Conservation (phyloP, 1,140 invertebrate genomes). For the Zaprionus gabonicus region DNA sequence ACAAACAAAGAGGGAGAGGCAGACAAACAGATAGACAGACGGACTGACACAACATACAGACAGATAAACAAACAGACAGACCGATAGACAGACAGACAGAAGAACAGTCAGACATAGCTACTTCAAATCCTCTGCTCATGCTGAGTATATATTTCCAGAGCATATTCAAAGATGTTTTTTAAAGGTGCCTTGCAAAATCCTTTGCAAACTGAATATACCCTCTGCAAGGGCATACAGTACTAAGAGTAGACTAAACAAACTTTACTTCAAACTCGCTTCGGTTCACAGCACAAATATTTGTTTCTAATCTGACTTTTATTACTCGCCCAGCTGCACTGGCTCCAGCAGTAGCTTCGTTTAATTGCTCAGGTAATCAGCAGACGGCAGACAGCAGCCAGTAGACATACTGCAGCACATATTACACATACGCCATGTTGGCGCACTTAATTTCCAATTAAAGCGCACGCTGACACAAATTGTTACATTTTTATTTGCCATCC, state of each 20-base stretch:
- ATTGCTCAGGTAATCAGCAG: slow-evolving; percentile 52
- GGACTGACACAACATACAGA: too few species aligned
- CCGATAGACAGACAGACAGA: too few species aligned
- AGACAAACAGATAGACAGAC: too few species aligned
- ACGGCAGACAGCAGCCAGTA: background rate
- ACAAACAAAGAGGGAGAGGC: too few species aligned
- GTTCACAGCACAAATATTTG: slow-evolving; percentile 10
- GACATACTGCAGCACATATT: slow-evolving; percentile 11
- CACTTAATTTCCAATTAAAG: slow-evolving; percentile 64
- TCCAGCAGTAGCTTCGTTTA: slow-evolving; percentile 26
- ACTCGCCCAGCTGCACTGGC: background rate
- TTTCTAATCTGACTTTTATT: slow-evolving; percentile 32
- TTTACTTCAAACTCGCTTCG: background rate
- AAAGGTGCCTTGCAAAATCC: too few species aligned
- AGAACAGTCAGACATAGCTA: too few species aligned
- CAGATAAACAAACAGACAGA: too few species aligned
- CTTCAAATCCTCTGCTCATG: too few species aligned
- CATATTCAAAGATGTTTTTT: too few species aligned
- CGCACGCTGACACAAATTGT: slow-evolving; percentile 36
- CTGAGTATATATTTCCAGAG: too few species aligned
- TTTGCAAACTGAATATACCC: too few species aligned
- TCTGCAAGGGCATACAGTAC: background rate
- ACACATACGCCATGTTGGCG: slow-evolving; percentile 41
- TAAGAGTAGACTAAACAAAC: slow-evolving; percentile 9
- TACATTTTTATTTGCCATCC: slow-evolving; percentile 22